Base-by-base conservation (phyloP, 2,113 vertebrate species). In the Rostratula benghalensis region DNA sequence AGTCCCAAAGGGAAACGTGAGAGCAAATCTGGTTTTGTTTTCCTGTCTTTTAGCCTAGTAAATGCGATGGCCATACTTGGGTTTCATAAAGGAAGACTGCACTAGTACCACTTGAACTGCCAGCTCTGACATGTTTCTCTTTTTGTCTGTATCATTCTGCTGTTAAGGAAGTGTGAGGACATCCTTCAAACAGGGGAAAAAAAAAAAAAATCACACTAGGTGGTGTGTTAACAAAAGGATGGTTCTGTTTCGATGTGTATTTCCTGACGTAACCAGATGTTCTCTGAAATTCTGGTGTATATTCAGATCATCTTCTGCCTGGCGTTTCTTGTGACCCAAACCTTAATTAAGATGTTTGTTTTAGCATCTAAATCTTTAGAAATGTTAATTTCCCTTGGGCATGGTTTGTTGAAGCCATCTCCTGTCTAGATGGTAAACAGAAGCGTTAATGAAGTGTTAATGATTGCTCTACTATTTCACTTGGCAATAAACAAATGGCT, bases 361-460 rank as follows among this genome's bases (percentile, higher is more conserved):
- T 74, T 86, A 65, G 33, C 50, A 48, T 77, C 53, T 77, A 43
- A 43, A 76, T 76, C 78, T 93, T 86, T 76, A 88, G 48, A 76
- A 68, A 60, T 56, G 65, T 54, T 93, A 16, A 92, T 95, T 95
- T 95, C 75, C 75, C 53, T 73, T 65, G 57, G 75, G 45, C 48
- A 69, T 56, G 33, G 30, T 80, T 92, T 90, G 45, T 35, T 83
- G 67, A 90, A 86, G 22, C 51, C 17, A 43, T 83, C 45, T 86
- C 53, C 67, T 64, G 18, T 68, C 73, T 93, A 75, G 53, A 79
- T 60, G 35, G n/a, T 48, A 92, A 95, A 92, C n/a, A 86, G 57
- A 88, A 60, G 37, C 1, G 9, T 69, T 92, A 96, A 89, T 93
- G 67, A 93, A 89, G 64, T 79, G 70, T 73, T 95, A 85, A 83